These are phyloP conservation scores for Bothrops alternatus DNA, from an alignment of 2,797 vertebrate species.

Conservation along the genomic window DNA sequence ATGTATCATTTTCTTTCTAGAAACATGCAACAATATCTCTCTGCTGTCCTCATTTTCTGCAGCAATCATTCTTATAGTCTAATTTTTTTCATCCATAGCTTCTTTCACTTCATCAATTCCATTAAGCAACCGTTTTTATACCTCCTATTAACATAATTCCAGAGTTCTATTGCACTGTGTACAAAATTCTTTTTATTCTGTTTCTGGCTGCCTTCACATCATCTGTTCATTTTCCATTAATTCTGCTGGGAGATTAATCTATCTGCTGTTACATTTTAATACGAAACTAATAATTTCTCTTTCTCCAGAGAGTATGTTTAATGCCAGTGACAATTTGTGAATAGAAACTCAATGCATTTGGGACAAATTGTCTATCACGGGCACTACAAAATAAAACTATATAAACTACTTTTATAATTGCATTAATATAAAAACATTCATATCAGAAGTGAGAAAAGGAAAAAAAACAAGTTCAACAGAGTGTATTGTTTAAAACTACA, in stretches of 20 bases:
- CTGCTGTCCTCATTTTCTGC: neutral
- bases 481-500: neutral
- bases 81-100: neutral
- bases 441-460: neutral
- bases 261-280: neutral
- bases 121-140: neutral
- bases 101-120: neutral
- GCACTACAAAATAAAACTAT: neutral
- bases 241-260: neutral
- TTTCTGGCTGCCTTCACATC: neutral
- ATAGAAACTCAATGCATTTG: neutral
- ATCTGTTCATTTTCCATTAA: neutral
- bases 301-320: neutral
- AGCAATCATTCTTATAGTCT: neutral
- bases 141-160: neutral
- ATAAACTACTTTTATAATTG: neutral
- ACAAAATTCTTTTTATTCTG: neutral
- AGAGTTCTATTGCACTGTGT: neutral
- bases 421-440: neutral
- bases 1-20: neutral
- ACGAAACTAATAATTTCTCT: neutral
- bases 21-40: neutral
- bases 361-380: neutral
- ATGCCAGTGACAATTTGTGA: neutral
- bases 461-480: neutral